Evolutionary conservation across 2,888 invertebrate species (phyloP).

Genomic region (Leptura quadrifasciata): DNA sequence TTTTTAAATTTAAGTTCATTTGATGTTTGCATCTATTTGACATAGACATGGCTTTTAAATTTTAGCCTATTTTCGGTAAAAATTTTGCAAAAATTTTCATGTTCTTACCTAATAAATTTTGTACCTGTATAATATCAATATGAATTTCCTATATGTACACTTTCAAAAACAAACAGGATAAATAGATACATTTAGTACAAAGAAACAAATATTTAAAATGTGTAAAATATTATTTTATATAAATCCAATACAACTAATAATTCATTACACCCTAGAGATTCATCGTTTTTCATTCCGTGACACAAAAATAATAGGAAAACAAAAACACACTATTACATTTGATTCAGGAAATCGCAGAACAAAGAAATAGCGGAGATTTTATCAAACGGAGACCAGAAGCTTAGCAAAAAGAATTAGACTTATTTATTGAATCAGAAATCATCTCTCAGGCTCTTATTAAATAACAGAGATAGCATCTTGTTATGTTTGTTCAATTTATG

Average conservation of each 20-base stretch:
- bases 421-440: constrained; percentile 27
- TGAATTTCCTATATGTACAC: too few relatives aligned
- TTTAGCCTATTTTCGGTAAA: too few relatives aligned
- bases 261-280: constrained; percentile 3
- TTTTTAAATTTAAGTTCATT: too few relatives aligned
- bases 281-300: constrained; percentile 15
- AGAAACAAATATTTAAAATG: too few relatives aligned
- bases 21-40: too few relatives aligned
- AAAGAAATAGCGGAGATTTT: constrained; percentile 19
- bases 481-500: not conserved
- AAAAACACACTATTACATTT: constrained; percentile 16
- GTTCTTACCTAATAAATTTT: too few relatives aligned
- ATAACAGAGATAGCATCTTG: constrained; percentile 10
- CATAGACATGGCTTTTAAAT: too few relatives aligned
- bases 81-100: too few relatives aligned
- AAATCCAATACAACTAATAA: not conserved
- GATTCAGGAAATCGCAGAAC: constrained; percentile 4
- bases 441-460: constrained; percentile 18
- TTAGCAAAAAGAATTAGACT: constrained; percentile 25
- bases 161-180: too few relatives aligned
- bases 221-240: too few relatives aligned
- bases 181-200: too few relatives aligned
- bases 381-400: constrained; percentile 22
- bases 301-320: constrained; percentile 15
- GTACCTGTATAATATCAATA: too few relatives aligned